Conservation (phyloP, 2,113 vertebrate genomes). For the Thymallus thymallus region DNA sequence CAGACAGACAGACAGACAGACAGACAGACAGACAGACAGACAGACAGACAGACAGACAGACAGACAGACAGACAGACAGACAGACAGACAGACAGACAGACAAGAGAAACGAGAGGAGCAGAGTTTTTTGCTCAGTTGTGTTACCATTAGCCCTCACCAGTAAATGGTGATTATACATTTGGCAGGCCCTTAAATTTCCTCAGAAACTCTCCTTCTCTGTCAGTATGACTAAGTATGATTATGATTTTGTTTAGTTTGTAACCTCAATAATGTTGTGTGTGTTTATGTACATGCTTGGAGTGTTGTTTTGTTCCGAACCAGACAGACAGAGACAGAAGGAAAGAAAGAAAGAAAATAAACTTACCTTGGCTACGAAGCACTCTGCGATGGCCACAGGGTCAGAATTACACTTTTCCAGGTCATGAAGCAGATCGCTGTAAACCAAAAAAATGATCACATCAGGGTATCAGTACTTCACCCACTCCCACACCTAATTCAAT, state of each 20-base stretch:
- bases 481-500: neutral
- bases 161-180: conserved; percentile 45
- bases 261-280: too few relatives aligned
- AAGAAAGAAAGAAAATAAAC: conserved; percentile 7
- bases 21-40: neutral
- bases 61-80: neutral
- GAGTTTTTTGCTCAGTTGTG: neutral
- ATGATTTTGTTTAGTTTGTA: too few relatives aligned
- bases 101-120: too few relatives aligned
- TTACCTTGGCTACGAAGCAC: conserved; percentile 96
- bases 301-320: conserved; percentile 20
- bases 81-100: conserved; percentile 10
- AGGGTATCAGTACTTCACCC: conserved; percentile 1
- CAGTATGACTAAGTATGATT: too few relatives aligned
- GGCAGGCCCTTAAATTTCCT: conserved; percentile 46
- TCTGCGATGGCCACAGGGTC: conserved; percentile 89
- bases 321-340: conserved; percentile 48
- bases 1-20: neutral
- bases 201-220: conserved; percentile 4
- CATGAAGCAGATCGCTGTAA: conserved; percentile 83
- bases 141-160: conserved; percentile 31
- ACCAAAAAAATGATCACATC: conserved; percentile 31
- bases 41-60: neutral
- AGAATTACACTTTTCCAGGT: conserved; percentile 86
- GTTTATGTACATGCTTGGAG: too few relatives aligned